Conservation (phyloP, 2,888 invertebrate species). For the Lycophotia porphyrea region DNA sequence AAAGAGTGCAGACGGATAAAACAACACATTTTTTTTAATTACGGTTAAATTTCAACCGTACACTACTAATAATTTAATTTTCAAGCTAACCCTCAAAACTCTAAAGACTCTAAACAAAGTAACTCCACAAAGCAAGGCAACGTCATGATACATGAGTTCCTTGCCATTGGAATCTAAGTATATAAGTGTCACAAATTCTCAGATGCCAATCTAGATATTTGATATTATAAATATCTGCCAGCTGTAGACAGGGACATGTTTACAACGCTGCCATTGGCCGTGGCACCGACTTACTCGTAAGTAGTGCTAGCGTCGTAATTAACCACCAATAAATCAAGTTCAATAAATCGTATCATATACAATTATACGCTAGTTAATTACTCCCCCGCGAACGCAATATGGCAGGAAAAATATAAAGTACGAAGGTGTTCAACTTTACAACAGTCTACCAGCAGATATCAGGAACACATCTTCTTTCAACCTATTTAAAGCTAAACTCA, state of each 20-base stretch:
- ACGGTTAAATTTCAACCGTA: neutral
- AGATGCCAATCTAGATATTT: constrained; percentile 62
- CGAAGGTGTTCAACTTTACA: no score
- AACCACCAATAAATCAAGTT: constrained; percentile 70
- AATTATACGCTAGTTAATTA: constrained; percentile 28
- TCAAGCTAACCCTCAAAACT: neutral
- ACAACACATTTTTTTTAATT: neutral
- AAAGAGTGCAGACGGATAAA: neutral
- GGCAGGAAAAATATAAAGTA: no score
- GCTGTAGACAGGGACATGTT: constrained; percentile 76
- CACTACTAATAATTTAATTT: neutral
- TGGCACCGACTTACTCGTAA: constrained; percentile 76
- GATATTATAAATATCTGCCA: constrained; percentile 76
- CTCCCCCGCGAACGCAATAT: no score
- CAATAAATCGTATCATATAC: constrained; percentile 19
- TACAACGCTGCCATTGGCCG: constrained; percentile 80
- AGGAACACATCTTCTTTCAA: no score
- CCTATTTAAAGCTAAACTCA: no score
- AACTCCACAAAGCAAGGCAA: constrained; percentile 1
- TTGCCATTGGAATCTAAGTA: constrained; percentile 30
- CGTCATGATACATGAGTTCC: constrained; percentile 3
- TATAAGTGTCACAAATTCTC: constrained; percentile 27
- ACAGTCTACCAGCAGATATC: no score
- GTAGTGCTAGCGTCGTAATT: constrained; percentile 65
- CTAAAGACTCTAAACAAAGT: neutral